A percentile compares a stretch with the other conserved stretches of the same genome.
phyloP scores from a whole-genome alignment of 2,113 vertebrate genomes.

The Sciurus niger region DNA sequence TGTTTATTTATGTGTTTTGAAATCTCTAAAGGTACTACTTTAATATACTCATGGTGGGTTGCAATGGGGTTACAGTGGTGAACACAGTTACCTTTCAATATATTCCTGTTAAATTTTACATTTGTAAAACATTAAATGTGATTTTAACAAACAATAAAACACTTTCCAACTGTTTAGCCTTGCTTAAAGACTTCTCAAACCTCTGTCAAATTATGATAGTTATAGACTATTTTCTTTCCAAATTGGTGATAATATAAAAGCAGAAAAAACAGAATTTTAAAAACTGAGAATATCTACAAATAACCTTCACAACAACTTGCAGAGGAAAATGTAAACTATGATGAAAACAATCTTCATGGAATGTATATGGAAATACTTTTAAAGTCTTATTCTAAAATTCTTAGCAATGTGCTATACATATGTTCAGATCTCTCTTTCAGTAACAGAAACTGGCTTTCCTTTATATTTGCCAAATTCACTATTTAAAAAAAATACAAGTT shows the following conservation, averaged over 20 bases:
- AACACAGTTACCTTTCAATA: neutral
- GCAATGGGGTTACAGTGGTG: neutral
- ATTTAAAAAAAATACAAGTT: too few species aligned
- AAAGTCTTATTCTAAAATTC: too few species aligned
- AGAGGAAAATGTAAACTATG: conserved; percentile 39
- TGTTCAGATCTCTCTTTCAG: too few species aligned
- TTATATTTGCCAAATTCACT: too few species aligned
- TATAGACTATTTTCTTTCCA: too few species aligned
- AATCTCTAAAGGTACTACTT: conserved; percentile 52
- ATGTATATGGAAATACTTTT: too few species aligned
- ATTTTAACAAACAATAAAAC: conserved; percentile 26
- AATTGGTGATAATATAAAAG: neutral
- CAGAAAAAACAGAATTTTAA: conserved; percentile 43
- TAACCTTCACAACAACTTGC: neutral
- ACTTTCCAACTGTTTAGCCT: too few species aligned
- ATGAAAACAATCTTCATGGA: conserved; percentile 86
- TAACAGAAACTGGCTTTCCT: too few species aligned
- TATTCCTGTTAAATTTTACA: neutral
- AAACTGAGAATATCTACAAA: conserved; percentile 49
- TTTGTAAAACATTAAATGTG: conserved; percentile 35
- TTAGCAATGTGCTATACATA: too few species aligned
- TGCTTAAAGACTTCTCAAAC: too few species aligned
- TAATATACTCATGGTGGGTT: neutral
- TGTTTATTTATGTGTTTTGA: neutral
- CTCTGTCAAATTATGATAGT: too few species aligned